Base-by-base conservation (phyloP, 2,113 vertebrate genomes). In the Melanocharis versteri region DNA sequence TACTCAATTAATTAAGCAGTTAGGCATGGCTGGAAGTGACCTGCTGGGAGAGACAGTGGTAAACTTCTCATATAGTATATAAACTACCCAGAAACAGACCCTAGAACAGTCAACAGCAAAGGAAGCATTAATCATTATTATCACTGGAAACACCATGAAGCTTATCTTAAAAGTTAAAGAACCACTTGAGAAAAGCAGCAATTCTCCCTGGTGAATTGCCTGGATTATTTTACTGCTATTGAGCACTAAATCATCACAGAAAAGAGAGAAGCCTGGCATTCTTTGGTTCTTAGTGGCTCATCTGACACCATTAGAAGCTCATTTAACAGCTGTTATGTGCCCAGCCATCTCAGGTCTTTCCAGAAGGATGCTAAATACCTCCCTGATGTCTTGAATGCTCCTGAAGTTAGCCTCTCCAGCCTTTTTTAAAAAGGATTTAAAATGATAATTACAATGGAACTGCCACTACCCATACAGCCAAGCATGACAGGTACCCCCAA, bases 1-100 rank as follows among this genome's bases (percentile, higher is more conserved):
- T 4, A 88, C 68, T 88, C 82, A 70, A 61, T 94, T 94, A 93
- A 95, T 83, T 94, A 94, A 87, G 68, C 65, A 95, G 44, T 21
- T 35, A 61, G 54, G 73, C 65, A 84, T 35, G 37, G 76, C 68
- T 90, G 33, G 48, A 92, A 95, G 33, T 71, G 76, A 82, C 62
- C 85, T 84, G 69, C 65, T 89, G 57, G 47, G 69, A 93, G 75
- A 83, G 51, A 70, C 13, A 44, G 54, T 22, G 35, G 39, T 69
- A 57, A 92, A 82, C 42, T 68, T 94, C 62, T 76, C 45, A 3
- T 27, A 16, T 4, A 47, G 65, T 64, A 40, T 21, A 83, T 17
- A 73, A 90, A 78, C 54, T 39, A 70, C 1, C 15, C 39, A 58
- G 30, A 64, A 57, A 90, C 68, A 66, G 72, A 31, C 18, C 22